Conservation (phyloP, 2,888 invertebrate genomes). For the Cheilosia soror region DNA sequence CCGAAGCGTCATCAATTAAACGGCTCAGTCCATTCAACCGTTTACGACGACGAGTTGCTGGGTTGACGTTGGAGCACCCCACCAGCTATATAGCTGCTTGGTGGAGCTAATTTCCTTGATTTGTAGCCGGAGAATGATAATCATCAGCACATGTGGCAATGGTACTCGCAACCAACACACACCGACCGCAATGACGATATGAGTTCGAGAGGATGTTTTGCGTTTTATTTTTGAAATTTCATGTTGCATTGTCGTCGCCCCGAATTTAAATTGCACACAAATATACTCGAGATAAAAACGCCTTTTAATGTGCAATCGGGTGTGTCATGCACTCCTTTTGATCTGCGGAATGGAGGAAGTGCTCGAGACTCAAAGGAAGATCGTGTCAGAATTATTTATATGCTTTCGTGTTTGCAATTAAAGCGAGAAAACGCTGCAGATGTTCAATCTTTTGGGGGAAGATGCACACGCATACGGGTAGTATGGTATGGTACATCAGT, state of each 20-base stretch:
- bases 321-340: slow-evolving; percentile 72
- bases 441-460: slow-evolving; percentile 49
- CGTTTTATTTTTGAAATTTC: slow-evolving; percentile 66
- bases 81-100: slow-evolving; percentile 10
- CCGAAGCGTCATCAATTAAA: slow-evolving; percentile 74
- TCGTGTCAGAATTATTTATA: slow-evolving; percentile 75
- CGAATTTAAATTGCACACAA: slow-evolving; percentile 60
- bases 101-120: slow-evolving; percentile 71
- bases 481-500: not conserved
- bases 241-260: slow-evolving; percentile 72
- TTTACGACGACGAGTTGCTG: slow-evolving; percentile 46
- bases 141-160: slow-evolving; percentile 71
- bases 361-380: slow-evolving; percentile 74
- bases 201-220: slow-evolving; percentile 11
- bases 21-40: slow-evolving; percentile 73
- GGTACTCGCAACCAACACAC: not conserved
- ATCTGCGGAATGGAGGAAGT: slow-evolving; percentile 75
- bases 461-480: not conserved
- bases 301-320: slow-evolving; percentile 70
- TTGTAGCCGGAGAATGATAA: slow-evolving; percentile 71
- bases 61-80: slow-evolving; percentile 8
- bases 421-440: slow-evolving; percentile 62
- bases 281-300: slow-evolving; percentile 31
- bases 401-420: slow-evolving; percentile 73
- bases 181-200: slow-evolving; percentile 12